These are phyloP conservation scores for Pelochelys cantorii DNA, from an alignment of 2,797 vertebrate genomes.

Conservation along the genomic window DNA sequence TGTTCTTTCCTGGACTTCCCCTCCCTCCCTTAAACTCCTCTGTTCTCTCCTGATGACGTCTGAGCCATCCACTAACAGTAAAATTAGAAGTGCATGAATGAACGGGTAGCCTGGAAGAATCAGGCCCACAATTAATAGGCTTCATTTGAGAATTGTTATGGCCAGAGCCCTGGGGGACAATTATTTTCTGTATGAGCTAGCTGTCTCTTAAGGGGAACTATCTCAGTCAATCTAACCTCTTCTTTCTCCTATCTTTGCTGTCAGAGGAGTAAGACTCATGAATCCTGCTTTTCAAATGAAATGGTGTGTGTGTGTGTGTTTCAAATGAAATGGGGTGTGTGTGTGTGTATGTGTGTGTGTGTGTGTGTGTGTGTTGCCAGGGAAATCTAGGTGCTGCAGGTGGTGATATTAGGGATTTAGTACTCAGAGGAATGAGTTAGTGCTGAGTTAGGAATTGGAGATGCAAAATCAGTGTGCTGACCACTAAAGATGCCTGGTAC, in stretches of 20 bases:
- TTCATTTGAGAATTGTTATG: not conserved
- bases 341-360: no score
- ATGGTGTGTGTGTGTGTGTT: not conserved
- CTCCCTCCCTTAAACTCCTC: not conserved
- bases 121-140: not conserved
- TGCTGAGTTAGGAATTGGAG: not conserved
- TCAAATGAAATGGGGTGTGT: not conserved
- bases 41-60: not conserved
- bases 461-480: not conserved
- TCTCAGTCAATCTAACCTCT: not conserved
- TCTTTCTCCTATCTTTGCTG: not conserved
- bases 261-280: not conserved
- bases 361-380: not conserved
- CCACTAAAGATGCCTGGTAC: not conserved
- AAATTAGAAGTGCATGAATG: not conserved
- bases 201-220: not conserved
- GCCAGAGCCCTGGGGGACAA: not conserved
- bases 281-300: not conserved
- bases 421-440: not conserved
- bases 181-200: not conserved
- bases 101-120: not conserved
- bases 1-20: not conserved
- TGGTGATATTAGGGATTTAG: not conserved
- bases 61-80: not conserved
- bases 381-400: not conserved